Conservation (phyloP, 2,113 vertebrate genomes). For the Scophthalmus maximus region DNA sequence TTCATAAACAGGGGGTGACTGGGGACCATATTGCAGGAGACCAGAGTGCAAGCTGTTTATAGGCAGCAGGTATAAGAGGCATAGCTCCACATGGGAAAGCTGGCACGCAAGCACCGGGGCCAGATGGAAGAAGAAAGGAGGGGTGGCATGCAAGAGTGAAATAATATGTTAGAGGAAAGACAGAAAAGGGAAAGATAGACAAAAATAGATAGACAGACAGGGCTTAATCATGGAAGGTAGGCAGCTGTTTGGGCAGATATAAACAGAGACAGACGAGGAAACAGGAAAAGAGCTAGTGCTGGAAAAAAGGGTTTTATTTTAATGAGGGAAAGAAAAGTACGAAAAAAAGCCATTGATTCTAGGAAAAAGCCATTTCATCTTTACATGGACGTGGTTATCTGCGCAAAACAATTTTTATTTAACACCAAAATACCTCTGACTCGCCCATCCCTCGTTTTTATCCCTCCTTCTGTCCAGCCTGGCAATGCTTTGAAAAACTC, state of each 20-base stretch:
- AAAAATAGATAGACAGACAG: constrained; percentile 56
- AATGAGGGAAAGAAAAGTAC: constrained; percentile 7
- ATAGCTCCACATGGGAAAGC: constrained; percentile 72
- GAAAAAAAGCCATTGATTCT: not conserved
- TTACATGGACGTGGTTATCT: not conserved
- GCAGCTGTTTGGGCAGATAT: not conserved
- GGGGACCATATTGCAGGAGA: constrained; percentile 70
- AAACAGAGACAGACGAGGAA: not conserved
- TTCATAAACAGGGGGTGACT: constrained; percentile 51
- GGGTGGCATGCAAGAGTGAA: constrained; percentile 37
- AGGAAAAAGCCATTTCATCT: not conserved
- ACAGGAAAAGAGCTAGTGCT: not conserved
- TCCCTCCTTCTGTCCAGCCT: constrained; percentile 33
- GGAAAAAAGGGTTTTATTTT: constrained; percentile 13
- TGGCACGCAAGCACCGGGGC: constrained; percentile 59
- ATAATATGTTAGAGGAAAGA: constrained; percentile 60
- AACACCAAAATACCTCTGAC: constrained; percentile 28
- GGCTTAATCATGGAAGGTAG: constrained; percentile 5
- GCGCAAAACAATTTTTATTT: constrained; percentile 41
- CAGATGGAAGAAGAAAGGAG: constrained; percentile 76
- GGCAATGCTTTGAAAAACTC: constrained; percentile 51
- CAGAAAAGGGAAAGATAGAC: constrained; percentile 45
- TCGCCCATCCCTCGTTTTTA: constrained; percentile 5
- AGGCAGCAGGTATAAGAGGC: constrained; percentile 70
- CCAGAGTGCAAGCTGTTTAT: constrained; percentile 67